These are phyloP conservation scores for Tachycineta bicolor DNA, from an alignment of 2,113 vertebrate genomes.

Conservation along the genomic window DNA sequence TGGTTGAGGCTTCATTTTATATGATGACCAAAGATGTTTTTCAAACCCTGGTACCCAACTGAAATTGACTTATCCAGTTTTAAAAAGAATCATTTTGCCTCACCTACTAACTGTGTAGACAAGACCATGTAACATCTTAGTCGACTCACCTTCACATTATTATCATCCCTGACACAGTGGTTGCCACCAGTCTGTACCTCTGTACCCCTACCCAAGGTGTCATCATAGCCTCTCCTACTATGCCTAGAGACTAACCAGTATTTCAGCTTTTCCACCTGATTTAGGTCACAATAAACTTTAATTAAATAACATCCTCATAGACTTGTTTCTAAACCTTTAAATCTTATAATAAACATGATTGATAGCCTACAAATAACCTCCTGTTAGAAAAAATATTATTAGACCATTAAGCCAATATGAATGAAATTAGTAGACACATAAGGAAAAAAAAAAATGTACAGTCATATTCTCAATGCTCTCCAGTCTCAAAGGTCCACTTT, in stretches of 20 bases:
- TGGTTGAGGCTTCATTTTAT: background rate
- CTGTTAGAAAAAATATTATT: background rate
- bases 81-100: background rate
- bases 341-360: background rate
- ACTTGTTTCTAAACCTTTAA: background rate
- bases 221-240: background rate
- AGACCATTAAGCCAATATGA: background rate
- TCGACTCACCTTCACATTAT: background rate
- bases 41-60: background rate
- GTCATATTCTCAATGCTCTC: background rate
- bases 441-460: background rate
- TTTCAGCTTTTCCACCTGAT: background rate
- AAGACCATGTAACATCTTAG: background rate
- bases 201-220: background rate
- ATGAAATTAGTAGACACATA: background rate
- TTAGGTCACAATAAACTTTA: background rate
- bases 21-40: background rate
- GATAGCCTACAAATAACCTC: background rate
- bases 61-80: background rate
- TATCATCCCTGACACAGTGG: background rate
- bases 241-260: background rate
- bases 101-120: background rate
- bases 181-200: background rate
- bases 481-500: background rate
- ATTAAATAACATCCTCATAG: background rate